A percentile compares a stretch with the other conserved stretches of the same genome.
phyloP scores from a whole-genome alignment of 2,888 invertebrate species.

The Fabriciana adippe region DNA sequence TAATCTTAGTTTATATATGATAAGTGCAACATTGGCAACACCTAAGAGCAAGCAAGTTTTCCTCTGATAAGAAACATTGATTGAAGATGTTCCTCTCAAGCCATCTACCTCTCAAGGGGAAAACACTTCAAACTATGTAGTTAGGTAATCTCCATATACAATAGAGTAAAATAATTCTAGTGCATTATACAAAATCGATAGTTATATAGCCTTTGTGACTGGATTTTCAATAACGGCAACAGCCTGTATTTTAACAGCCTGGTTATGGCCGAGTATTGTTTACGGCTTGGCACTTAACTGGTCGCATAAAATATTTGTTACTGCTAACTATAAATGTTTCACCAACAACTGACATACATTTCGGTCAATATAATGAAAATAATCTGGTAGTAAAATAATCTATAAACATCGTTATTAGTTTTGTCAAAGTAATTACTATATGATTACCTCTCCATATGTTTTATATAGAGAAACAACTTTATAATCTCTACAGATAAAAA shows the following conservation, averaged over 20 bases:
- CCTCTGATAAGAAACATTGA: no score
- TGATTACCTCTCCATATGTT: no score
- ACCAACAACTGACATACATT: constrained; percentile 29
- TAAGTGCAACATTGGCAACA: no score
- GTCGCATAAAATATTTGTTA: constrained; percentile 42
- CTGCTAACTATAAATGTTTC: constrained; percentile 38
- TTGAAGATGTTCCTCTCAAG: no score
- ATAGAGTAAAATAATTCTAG: constrained; percentile 4
- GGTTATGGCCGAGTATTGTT: constrained; percentile 40
- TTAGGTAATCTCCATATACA: constrained; percentile 2
- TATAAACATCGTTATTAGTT: background rate
- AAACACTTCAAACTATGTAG: no score
- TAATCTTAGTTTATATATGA: no score
- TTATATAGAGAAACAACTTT: no score
- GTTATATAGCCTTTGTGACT: constrained; percentile 42
- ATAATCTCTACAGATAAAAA: no score
- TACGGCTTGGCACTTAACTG: constrained; percentile 41
- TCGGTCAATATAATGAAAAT: constrained; percentile 24
- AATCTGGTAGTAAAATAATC: background rate
- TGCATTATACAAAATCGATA: constrained; percentile 33
- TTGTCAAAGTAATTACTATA: no score
- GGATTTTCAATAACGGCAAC: constrained; percentile 41
- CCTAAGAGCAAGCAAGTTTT: no score
- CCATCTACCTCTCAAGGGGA: no score
- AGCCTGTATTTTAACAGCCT: constrained; percentile 40